Conservation (phyloP, 2,888 invertebrate genomes). For the Meloe dianella region DNA sequence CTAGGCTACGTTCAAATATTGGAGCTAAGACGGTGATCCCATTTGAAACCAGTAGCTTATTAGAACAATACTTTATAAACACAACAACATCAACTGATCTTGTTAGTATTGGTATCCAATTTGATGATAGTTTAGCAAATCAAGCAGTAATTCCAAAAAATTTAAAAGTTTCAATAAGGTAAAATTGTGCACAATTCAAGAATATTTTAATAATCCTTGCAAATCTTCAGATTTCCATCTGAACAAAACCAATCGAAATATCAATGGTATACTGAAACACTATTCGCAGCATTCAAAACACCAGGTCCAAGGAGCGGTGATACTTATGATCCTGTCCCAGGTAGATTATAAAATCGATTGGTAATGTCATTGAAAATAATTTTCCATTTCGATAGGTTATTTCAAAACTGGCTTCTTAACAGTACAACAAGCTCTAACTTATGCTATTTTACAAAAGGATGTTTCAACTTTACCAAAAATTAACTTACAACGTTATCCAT, state of each 20-base stretch:
- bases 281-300: slow-evolving; percentile 56
- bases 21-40: background rate
- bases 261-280: slow-evolving; percentile 70
- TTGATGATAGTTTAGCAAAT: slow-evolving; percentile 62
- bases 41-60: slow-evolving; percentile 7
- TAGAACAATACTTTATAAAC: slow-evolving; percentile 20
- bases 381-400: slow-evolving; percentile 13
- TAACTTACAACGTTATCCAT: slow-evolving; percentile 69
- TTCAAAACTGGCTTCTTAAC: slow-evolving; percentile 68
- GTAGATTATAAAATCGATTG: slow-evolving; percentile 22
- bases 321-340: slow-evolving; percentile 34
- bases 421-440: slow-evolving; percentile 62
- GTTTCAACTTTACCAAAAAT: slow-evolving; percentile 40
- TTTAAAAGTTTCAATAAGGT: slow-evolving; percentile 63
- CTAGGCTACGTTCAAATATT: background rate
- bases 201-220: background rate
- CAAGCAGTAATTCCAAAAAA: slow-evolving; percentile 58
- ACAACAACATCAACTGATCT: slow-evolving; percentile 5
- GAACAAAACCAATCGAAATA: slow-evolving; percentile 10
- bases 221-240: slow-evolving; percentile 20
- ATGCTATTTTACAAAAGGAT: slow-evolving; percentile 33
- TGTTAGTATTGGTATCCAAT: slow-evolving; percentile 63
- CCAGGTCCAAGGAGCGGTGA: slow-evolving; percentile 41
- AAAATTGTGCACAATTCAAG: slow-evolving; percentile 8
- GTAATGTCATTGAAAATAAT: background rate